These are phyloP conservation scores for Gonioctena quinquepunctata DNA, from an alignment of 1,140 invertebrate species.

Conservation along the genomic window DNA sequence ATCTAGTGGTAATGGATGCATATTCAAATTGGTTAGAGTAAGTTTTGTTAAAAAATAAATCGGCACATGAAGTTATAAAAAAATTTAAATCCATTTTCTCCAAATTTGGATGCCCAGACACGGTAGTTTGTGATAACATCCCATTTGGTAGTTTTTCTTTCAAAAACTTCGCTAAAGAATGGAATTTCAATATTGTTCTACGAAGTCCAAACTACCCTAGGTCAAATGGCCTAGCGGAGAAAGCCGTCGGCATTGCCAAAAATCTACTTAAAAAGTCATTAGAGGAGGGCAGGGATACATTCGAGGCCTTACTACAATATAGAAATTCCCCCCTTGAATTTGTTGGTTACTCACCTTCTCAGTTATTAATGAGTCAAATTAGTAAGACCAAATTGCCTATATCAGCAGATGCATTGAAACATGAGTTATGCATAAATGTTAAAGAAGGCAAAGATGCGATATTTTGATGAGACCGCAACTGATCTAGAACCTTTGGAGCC, in stretches of 20 bases:
- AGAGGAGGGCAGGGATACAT: constrained; percentile 7
- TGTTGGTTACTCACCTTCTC: constrained; percentile 33
- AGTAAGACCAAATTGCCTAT: constrained; percentile 10
- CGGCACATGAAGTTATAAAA: constrained; percentile 1
- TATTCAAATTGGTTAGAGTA: constrained; percentile 47
- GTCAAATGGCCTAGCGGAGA: constrained; percentile 50
- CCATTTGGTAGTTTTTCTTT: constrained; percentile 32
- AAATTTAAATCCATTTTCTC: constrained; percentile 31
- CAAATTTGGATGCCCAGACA: constrained; percentile 39
- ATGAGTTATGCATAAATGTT: neutral
- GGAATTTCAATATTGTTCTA: constrained; percentile 51
- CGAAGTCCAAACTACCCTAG: constrained; percentile 51
- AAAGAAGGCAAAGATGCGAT: no score
- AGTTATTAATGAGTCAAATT: constrained; percentile 26
- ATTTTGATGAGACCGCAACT: no score
- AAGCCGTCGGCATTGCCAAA: constrained; percentile 46
- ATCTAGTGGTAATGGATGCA: constrained; percentile 22
- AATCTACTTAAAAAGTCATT: constrained; percentile 40
- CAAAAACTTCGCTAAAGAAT: constrained; percentile 48
- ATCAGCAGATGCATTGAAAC: neutral
- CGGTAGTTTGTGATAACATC: constrained; percentile 43
- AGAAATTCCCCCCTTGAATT: constrained; percentile 32
- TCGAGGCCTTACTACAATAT: constrained; percentile 19
- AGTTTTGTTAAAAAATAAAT: constrained; percentile 34
- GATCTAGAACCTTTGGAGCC: no score